phyloP scores from a whole-genome alignment of 2,797 vertebrate species.

The Ara ararauna region DNA sequence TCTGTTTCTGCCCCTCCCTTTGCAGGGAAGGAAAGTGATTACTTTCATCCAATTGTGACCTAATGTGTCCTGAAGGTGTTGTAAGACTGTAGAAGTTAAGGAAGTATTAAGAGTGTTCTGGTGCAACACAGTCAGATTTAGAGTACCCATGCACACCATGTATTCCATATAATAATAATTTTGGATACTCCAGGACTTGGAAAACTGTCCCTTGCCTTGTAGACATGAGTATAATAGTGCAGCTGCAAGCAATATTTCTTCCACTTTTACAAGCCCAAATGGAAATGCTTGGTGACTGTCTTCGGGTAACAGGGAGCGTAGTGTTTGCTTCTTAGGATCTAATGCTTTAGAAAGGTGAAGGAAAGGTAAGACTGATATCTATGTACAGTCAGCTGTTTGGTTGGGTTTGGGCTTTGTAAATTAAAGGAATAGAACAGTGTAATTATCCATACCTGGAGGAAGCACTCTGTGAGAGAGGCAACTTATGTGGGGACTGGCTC shows the following conservation, averaged over 20 bases:
- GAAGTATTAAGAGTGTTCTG: not conserved
- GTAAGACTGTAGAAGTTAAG: not conserved
- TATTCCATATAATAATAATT: not conserved
- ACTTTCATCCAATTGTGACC: not conserved
- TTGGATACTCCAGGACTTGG: not conserved
- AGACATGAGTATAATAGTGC: not conserved
- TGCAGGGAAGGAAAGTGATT: not conserved
- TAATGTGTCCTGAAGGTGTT: not conserved
- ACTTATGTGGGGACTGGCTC: not conserved
- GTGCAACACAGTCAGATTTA: not conserved
- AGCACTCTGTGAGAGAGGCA: not conserved
- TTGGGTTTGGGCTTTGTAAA: not conserved
- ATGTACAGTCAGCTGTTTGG: not conserved
- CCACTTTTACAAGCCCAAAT: not conserved
- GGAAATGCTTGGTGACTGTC: not conserved
- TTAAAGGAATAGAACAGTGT: not conserved
- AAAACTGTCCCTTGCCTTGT: not conserved
- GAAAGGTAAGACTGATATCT: not conserved
- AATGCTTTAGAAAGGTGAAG: not conserved
- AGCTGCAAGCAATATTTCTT: not conserved
- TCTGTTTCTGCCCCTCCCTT: not conserved
- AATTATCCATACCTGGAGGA: not conserved
- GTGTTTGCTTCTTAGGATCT: not conserved
- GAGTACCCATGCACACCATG: fast-evolving
- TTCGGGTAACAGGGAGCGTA: not conserved